Conservation (phyloP, 2,797 vertebrate species). For the Amniataba percoides region DNA sequence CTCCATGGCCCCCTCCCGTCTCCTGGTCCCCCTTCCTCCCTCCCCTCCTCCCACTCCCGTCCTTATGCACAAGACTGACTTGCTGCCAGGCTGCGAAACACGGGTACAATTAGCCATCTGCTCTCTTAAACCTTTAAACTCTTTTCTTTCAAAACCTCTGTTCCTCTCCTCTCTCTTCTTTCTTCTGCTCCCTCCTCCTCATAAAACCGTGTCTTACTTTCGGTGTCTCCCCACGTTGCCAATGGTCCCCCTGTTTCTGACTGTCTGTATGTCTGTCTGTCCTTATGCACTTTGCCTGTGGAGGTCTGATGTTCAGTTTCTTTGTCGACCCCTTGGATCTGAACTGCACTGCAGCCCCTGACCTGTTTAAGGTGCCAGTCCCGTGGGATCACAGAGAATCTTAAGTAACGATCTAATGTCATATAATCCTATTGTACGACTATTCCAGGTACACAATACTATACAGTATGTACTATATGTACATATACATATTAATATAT, state of each 20-base stretch:
- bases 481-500: slow-evolving; percentile 69
- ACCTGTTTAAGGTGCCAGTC: slow-evolving; percentile 73
- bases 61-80: slow-evolving; percentile 91
- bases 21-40: slow-evolving; percentile 12
- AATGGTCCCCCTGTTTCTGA: slow-evolving; percentile 71
- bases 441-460: slow-evolving; percentile 74
- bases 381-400: slow-evolving; percentile 75
- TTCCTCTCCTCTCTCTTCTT: slow-evolving; percentile 50
- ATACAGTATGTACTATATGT: slow-evolving; percentile 72
- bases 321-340: slow-evolving; percentile 58
- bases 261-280: slow-evolving; percentile 72
- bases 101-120: slow-evolving; percentile 91
- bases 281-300: slow-evolving; percentile 67
- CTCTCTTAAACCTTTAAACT: slow-evolving; percentile 87
- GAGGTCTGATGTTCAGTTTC: slow-evolving; percentile 63
- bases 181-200: slow-evolving; percentile 46
- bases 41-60: slow-evolving; percentile 71
- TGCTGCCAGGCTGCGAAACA: slow-evolving; percentile 89
- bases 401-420: slow-evolving; percentile 56
- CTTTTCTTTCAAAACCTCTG: slow-evolving; percentile 62
- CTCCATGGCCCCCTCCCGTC: slow-evolving; percentile 57
- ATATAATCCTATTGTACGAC: slow-evolving; percentile 71
- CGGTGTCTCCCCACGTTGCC: slow-evolving; percentile 52
- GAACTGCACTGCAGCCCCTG: slow-evolving; percentile 67
- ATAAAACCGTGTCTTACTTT: slow-evolving; percentile 52